phyloP scores from a whole-genome alignment of 2,113 vertebrate species.

The Salminus brasiliensis region DNA sequence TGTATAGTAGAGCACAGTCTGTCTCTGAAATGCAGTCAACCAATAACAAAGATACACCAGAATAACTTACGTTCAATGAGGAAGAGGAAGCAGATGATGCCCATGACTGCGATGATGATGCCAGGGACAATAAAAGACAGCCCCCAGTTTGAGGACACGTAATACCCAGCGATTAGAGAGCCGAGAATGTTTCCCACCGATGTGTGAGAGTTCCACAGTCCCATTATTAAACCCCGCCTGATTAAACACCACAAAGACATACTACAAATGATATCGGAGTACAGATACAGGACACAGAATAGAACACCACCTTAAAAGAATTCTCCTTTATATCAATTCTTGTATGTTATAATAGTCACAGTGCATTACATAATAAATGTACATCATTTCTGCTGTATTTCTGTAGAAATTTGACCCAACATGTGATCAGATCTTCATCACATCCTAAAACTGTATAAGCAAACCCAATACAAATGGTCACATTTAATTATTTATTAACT shows the following conservation, averaged over 20 bases:
- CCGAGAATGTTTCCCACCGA: constrained; percentile 95
- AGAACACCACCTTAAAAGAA: no score
- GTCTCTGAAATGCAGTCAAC: background rate
- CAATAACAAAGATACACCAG: background rate
- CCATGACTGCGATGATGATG: constrained; percentile 80
- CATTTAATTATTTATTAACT: no score
- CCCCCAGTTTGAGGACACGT: constrained; percentile 89
- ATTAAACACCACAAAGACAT: background rate
- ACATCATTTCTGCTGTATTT: no score
- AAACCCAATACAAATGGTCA: no score
- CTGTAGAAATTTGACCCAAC: no score
- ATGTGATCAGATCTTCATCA: no score
- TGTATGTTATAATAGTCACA: no score
- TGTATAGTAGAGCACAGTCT: no score
- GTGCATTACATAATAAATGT: no score
- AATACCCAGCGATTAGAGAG: constrained; percentile 87
- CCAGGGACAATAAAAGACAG: constrained; percentile 91
- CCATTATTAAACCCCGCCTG: constrained; percentile 95
- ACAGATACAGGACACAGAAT: background rate
- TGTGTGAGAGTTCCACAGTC: constrained; percentile 96
- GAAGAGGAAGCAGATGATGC: constrained; percentile 90
- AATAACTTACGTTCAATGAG: constrained; percentile 90
- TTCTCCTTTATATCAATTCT: background rate
- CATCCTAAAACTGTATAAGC: no score
- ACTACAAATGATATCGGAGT: background rate